These are phyloP conservation scores for Bambusicola thoracicus DNA, from an alignment of 2,113 vertebrate species.

Conservation along the genomic window DNA sequence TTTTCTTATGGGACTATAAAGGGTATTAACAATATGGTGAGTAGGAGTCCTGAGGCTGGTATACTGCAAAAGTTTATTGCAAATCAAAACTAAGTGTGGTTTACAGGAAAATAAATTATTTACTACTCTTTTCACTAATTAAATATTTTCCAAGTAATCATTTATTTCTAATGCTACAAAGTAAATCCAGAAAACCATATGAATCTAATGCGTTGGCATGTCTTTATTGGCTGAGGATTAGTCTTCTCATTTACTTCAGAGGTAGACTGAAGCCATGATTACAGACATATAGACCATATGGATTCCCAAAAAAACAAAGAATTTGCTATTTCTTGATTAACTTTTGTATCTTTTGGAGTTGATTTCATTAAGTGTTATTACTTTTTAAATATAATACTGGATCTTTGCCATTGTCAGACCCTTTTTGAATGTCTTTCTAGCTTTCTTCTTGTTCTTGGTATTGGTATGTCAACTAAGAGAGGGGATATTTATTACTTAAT, in stretches of 20 bases:
- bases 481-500: neutral
- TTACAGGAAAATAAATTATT: neutral
- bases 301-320: neutral
- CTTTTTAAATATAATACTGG: neutral
- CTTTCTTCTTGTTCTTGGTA: neutral
- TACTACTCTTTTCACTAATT: neutral
- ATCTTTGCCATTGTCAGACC: neutral
- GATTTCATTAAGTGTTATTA: neutral
- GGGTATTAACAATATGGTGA: slow-evolving; percentile 13
- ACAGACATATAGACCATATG: neutral
- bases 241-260: neutral
- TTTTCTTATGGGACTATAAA: neutral
- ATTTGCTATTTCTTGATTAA: neutral
- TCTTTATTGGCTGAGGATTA: neutral
- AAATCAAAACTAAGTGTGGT: neutral
- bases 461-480: neutral
- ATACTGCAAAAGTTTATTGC: neutral
- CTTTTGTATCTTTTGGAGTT: neutral
- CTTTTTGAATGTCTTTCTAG: rapidly evolving
- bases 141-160: neutral
- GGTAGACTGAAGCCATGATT: neutral
- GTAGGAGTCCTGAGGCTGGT: neutral
- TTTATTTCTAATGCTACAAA: neutral
- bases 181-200: neutral
- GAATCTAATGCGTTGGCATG: neutral